Conservation (phyloP, 2,888 invertebrate genomes). For the Pheosia tremula region DNA sequence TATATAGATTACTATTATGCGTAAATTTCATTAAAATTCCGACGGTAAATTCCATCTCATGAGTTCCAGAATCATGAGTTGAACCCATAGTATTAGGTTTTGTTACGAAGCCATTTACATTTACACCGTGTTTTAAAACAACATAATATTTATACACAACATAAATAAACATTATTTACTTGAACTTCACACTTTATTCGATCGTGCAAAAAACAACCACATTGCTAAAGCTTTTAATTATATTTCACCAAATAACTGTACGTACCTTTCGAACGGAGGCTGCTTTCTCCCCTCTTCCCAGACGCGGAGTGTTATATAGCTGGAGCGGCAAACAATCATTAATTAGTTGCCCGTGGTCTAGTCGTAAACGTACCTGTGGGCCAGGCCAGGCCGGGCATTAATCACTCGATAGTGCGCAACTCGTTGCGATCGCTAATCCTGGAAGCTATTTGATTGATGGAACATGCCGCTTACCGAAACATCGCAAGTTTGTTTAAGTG, state of each 20-base stretch:
- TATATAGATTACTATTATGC: too few relatives aligned
- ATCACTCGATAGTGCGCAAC: conserved; percentile 51
- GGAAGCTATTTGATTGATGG: conserved; percentile 41
- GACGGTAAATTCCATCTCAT: too few relatives aligned
- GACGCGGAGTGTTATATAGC: conserved; percentile 14
- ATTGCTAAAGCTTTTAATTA: background rate
- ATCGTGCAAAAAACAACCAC: too few relatives aligned
- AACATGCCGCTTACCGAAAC: conserved; percentile 1
- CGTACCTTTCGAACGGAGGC: background rate
- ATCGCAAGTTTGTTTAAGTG: background rate
- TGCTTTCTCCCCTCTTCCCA: background rate
- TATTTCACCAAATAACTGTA: background rate
- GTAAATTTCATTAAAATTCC: too few relatives aligned
- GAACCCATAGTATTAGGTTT: too few relatives aligned
- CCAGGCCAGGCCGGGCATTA: conserved; percentile 56
- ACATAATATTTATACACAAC: too few relatives aligned
- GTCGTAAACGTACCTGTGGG: conserved; percentile 33
- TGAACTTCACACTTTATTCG: too few relatives aligned
- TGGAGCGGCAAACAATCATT: conserved; percentile 48
- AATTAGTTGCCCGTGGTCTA: conserved; percentile 41
- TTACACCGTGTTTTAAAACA: background rate
- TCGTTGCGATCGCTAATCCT: conserved; percentile 40
- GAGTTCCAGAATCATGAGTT: too few relatives aligned
- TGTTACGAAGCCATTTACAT: too few relatives aligned
- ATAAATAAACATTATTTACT: too few relatives aligned